Evolutionary conservation across 1,140 invertebrate species (phyloP), one percentile per base, ranked within the genome.

Genomic region (Caenorhabditis remanei): DNA sequence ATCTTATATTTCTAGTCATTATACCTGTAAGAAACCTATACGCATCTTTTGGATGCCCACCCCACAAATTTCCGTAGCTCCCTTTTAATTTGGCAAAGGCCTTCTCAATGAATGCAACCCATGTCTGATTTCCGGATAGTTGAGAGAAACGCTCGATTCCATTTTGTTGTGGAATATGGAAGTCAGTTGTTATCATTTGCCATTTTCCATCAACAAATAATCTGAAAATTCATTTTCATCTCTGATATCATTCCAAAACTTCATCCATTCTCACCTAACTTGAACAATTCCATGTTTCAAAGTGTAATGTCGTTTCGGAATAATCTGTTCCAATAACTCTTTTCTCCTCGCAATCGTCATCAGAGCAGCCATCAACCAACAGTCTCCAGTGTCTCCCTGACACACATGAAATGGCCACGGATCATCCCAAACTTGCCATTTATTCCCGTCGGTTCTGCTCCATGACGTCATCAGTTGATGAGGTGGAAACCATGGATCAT

Each of bases 241-340:
- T n/a, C n/a, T 8, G n/a, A 3, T 58, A 21, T 21, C n/a, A 8
- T 8, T 16, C 16, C 19, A n/a, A 4, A n/a, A n/a, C n/a, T n/a
- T 58, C 56, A n/a, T 4, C 4, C 56, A 58, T 53, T 53, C 56
- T 58, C n/a, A 58, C 56, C 56, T 19, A 21, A 58, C 56, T n/a
- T 58, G 56, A n/a, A 58, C 56, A 16, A 58, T 16, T n/a, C 56
- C 56, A 58, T n/a, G n/a, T n/a, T 58, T n/a, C 56, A 58, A n/a
- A 8, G 56, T n/a, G 56, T 58, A 58, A 58, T 58, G 16, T 58
- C n/a, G 2, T 21, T 58, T 58, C 19, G 56, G 56, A 58, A 58
- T 8, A n/a, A 58, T n/a, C 5, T 5, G 14, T n/a, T 58, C 56
- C 16, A 58, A 8, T 8, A 58, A 8, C 11, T 21, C 56, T 58